These are phyloP conservation scores for Halocynthia aurantium DNA, from an alignment of 23 tunicate genomes.

Conservation along the genomic window DNA sequence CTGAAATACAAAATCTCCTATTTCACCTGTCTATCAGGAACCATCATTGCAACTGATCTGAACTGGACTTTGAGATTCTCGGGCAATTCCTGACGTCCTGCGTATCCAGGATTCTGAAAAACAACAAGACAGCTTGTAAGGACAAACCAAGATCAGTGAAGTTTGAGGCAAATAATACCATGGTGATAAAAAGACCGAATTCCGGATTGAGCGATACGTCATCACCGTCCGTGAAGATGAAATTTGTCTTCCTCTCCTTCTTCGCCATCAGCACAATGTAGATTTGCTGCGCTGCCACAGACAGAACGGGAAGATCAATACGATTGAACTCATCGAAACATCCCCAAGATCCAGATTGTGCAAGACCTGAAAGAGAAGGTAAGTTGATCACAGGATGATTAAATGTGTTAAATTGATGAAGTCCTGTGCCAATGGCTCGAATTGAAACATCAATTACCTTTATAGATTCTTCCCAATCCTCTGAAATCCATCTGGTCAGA, in stretches of 20 bases:
- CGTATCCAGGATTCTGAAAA: slow-evolving; percentile 96
- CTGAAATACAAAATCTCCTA: neutral
- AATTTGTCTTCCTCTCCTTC: slow-evolving; percentile 66
- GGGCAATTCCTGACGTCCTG: slow-evolving; percentile 97
- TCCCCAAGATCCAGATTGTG: slow-evolving; percentile 99
- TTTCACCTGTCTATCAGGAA: slow-evolving; percentile 95
- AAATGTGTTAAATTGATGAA: neutral
- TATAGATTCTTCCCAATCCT: slow-evolving; percentile 94
- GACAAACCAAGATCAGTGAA: neutral
- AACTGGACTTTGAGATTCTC: slow-evolving; percentile 98
- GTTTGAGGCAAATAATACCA: slow-evolving; percentile 38
- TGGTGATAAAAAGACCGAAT: slow-evolving; percentile 96
- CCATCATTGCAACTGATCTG: slow-evolving; percentile 99
- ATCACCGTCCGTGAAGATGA: slow-evolving; percentile 97
- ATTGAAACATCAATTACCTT: slow-evolving; percentile 31
- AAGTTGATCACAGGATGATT: neutral
- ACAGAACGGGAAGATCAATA: slow-evolving; percentile 94
- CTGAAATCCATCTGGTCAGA: slow-evolving; percentile 99
- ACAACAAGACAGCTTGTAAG: neutral
- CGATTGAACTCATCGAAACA: slow-evolving; percentile 99
- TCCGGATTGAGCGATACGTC: slow-evolving; percentile 86
- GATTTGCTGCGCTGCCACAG: slow-evolving; percentile 99
- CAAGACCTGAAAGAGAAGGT: slow-evolving; percentile 46
- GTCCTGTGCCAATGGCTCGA: neutral
- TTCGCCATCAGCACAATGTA: slow-evolving; percentile 94